Evolutionary conservation across 2,888 invertebrate species (phyloP).

Genomic region (Lacanobia wlatinum): DNA sequence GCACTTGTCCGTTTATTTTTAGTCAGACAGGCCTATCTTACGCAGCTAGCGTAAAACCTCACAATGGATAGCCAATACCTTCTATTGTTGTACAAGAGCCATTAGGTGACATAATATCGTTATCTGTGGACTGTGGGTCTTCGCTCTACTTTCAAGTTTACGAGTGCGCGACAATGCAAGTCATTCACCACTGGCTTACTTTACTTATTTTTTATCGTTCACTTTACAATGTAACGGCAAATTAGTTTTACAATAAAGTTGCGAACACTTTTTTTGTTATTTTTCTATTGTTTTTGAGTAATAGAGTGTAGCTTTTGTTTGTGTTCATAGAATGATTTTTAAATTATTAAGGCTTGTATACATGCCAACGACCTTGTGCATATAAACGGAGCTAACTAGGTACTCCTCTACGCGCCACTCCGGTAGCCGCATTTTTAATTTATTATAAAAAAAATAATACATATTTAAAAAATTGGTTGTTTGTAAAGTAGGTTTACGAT

Average conservation of each 20-base stretch:
- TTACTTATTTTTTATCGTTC: constrained; percentile 25
- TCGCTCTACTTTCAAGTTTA: constrained; percentile 49
- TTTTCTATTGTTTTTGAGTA: too few species aligned
- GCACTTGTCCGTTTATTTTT: too few species aligned
- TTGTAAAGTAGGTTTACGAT: too few species aligned
- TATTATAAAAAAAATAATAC: too few species aligned
- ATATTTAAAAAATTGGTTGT: too few species aligned
- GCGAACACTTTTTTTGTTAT: background rate
- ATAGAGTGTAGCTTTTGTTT: too few species aligned
- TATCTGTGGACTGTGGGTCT: constrained; percentile 36
- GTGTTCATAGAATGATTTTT: too few species aligned
- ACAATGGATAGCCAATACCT: constrained; percentile 5
- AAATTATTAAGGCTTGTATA: too few species aligned
- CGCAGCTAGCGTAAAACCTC: background rate
- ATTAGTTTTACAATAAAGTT: constrained; percentile 27
- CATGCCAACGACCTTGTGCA: too few species aligned
- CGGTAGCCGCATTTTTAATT: too few species aligned
- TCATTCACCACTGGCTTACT: constrained; percentile 26
- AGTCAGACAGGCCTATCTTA: background rate
- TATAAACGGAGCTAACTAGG: too few species aligned
- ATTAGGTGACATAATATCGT: constrained; percentile 48
- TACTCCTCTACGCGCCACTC: too few species aligned
- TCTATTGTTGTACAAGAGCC: constrained; percentile 9
- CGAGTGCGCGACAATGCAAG: constrained; percentile 36
- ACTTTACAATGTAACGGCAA: constrained; percentile 30